Conservation (phyloP, 2,888 invertebrate genomes). For the Leptinotarsa peninsularis region DNA sequence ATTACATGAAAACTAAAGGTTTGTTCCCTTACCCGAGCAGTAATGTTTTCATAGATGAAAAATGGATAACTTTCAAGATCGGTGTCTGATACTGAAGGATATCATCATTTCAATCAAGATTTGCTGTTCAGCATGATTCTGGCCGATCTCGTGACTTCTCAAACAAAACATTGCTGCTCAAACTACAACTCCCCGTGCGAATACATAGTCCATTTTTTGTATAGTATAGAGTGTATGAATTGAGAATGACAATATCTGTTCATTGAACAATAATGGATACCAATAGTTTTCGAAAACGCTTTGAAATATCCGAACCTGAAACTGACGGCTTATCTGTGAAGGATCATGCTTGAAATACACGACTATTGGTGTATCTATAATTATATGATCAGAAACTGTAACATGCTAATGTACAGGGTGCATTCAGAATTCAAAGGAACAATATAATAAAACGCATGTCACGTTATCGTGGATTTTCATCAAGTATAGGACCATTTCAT, state of each 20-base stretch:
- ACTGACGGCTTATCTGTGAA: slow-evolving; percentile 42
- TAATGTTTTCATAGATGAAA: not conserved
- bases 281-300: slow-evolving; percentile 41
- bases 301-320: slow-evolving; percentile 39
- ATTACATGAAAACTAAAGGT: not conserved
- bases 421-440: not conserved
- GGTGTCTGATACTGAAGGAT: no score
- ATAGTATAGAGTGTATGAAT: slow-evolving; percentile 44
- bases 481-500: no score
- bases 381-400: not conserved
- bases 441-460: no score
- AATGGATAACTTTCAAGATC: no score
- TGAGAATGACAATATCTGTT: slow-evolving; percentile 53
- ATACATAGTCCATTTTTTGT: slow-evolving; percentile 40
- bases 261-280: slow-evolving; percentile 13
- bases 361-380: not conserved
- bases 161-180: not conserved
- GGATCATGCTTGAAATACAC: not conserved
- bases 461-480: no score
- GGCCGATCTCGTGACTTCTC: not conserved
- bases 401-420: not conserved
- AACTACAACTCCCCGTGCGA: not conserved
- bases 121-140: no score
- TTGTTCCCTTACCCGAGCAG: not conserved
- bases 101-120: no score